Base-by-base conservation (phyloP, 2,888 invertebrate genomes). In the Drosophila anomelani region DNA sequence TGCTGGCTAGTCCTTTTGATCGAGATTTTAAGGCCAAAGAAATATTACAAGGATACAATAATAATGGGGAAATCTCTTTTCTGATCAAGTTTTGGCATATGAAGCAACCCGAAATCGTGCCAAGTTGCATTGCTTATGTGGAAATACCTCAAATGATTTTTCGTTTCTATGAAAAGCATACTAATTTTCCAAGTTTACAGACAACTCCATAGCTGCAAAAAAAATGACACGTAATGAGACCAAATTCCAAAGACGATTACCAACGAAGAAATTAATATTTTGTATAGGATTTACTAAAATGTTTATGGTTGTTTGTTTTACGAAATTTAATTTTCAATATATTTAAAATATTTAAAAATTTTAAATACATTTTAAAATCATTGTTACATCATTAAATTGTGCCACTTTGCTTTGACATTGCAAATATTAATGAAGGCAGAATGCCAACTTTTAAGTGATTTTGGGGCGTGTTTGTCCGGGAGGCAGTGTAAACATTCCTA, bases 61-160 rank as follows among this genome's bases (percentile, higher is more conserved):
- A 1, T 6, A 7, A 13, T n/a, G 68, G 41, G 0, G 34, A 58
- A 66, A 32, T 76, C 12, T 17, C 34, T 1, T 67, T 78, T 49
- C 1, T 76, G 2, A 64, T 76, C 12, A 69, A 69, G 29, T 79
- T 80, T 17, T 20, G 51, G 36, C 43, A 53, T 9, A 38, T 79
- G 1, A 53, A 63, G 4, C 29, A 63, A 1, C 49, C 59, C 7
- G 57, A 61, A 58, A 13, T 29, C 0, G 29, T 78, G 0, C 12
- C 51, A 4, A 46, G 66, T 6, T 15, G 53, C 4, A 26, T 67
- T 1, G 81, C 79, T 3, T 73, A 81, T 43, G 20, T n/a, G 15
- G 43, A 79, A 34, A 67, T 76, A 17, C 81, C 79, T 0, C 63
- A 73, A 9, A 66, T 80, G 74, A 55, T 74, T 0, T 10, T 80